Conservation (phyloP, 1,140 invertebrate genomes). For the Drosophila pseudoananassae region DNA sequence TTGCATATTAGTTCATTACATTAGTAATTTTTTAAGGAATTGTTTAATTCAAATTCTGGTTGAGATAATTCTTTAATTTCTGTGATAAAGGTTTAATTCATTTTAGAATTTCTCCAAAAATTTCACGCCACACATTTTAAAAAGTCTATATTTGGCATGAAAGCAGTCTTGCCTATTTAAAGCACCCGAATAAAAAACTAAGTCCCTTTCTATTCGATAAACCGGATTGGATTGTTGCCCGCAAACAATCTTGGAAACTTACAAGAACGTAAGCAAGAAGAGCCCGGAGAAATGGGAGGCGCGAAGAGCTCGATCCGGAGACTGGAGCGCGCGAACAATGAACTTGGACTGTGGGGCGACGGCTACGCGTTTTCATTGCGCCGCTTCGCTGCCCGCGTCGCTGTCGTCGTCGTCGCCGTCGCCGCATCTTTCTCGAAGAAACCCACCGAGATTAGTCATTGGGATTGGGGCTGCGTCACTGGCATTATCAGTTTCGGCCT, state of each 20-base stretch:
- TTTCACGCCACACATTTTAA: no score
- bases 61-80: no score
- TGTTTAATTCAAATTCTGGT: no score
- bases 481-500: slow-evolving; percentile 72
- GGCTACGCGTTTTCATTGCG: slow-evolving; percentile 49
- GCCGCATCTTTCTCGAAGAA: slow-evolving; percentile 19
- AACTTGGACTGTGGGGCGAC: slow-evolving; percentile 64
- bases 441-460: slow-evolving; percentile 55
- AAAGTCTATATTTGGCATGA: no score
- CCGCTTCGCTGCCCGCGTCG: slow-evolving; percentile 56
- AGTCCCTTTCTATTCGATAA: neutral
- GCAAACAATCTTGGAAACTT: slow-evolving; percentile 24
- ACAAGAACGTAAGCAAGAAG: slow-evolving; percentile 36
- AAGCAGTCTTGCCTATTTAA: no score
- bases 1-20: no score
- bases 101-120: no score
- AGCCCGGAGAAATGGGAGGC: slow-evolving; percentile 39
- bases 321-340: slow-evolving; percentile 71
- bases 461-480: slow-evolving; percentile 46
- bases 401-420: neutral
- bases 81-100: no score
- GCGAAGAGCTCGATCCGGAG: slow-evolving; percentile 24
- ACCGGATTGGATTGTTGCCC: neutral
- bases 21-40: no score
- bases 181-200: neutral